Base-by-base conservation (phyloP, 2,113 vertebrate species). In the Ochotona princeps region DNA sequence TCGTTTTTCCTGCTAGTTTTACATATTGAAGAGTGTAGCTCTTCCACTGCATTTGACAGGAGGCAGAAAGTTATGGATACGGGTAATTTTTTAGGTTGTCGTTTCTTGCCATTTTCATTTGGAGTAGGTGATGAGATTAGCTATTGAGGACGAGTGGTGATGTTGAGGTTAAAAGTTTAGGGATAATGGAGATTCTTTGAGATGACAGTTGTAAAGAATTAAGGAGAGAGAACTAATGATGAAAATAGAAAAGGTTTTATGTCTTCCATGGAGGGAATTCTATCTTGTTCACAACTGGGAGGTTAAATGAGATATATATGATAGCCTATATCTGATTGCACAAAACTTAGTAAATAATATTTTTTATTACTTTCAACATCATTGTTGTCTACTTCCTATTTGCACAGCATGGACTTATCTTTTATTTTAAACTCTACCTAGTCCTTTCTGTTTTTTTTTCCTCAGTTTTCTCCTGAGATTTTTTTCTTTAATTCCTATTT, bases 1-100 rank as follows among this genome's bases (percentile, higher is more conserved):
- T 63, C 89, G 1, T 32, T 91, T 95, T 94, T 73, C 44, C 11
- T 76, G 57, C 10, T 57, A 49, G 49, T 89, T 92, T 82, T 89
- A 75, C 35, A 75, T 7, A 18, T 66, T 67, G 54, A 23, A 30
- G 28, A 30, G 1, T 20, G 21, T 18, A 32, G 12, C 21, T 69
- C 30, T 92, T 57, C 32, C 23, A 15, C 21, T 61, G 30, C 49
- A 85, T 49, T 44, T 51, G 26, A n/a, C 49, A 23, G 73, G 67
- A 91, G 74, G 25, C 28, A 32, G 21, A 47, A 63, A 67, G 49
- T 20, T 57, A 76, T 75, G 18, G 65, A 23, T 21, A 20, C 9
- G 38, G 57, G 23, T 9, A 30, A 3, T 49, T 60, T 89, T 75
- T 44, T 38, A 57, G 57, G 14, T 57, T 90, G 23, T 90, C 10